phyloP scores from a whole-genome alignment of 35 echinoderm and acorn worm species.

The Nesometra sesokonis region DNA sequence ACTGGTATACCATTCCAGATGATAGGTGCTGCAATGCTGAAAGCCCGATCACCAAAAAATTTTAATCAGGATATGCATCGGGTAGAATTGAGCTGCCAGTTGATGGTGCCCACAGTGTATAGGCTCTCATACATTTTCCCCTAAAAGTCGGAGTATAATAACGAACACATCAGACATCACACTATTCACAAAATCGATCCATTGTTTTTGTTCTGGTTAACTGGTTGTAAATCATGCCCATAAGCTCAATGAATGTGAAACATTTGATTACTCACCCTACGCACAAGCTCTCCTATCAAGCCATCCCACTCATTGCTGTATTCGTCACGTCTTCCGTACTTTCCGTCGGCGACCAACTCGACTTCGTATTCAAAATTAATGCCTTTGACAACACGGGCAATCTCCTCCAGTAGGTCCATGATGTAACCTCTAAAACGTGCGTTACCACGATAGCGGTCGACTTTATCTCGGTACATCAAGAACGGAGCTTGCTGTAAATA shows the following conservation, averaged over 20 bases:
- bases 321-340: conserved; percentile 21
- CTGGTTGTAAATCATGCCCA: background rate
- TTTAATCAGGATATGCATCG: no score
- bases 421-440: conserved; percentile 39
- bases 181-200: no score
- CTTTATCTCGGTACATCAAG: background rate
- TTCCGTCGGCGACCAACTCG: conserved; percentile 46
- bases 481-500: background rate
- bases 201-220: background rate
- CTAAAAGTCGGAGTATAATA: no score
- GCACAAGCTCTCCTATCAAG: conserved; percentile 52
- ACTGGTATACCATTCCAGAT: no score
- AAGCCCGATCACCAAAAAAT: no score
- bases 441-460: background rate
- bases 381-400: conserved; percentile 29
- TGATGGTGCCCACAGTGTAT: no score
- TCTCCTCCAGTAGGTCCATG: conserved; percentile 39
- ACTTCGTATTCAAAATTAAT: conserved; percentile 71
- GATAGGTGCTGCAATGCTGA: no score
- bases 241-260: background rate
- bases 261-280: conserved; percentile 17
- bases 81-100: no score
- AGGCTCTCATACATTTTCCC: no score
- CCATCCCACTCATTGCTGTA: conserved; percentile 59
- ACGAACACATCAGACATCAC: no score